Evolutionary conservation across 2,113 vertebrate genomes (phyloP), one percentile per base, ranked within the genome.

Genomic region (Pelusios castaneus): DNA sequence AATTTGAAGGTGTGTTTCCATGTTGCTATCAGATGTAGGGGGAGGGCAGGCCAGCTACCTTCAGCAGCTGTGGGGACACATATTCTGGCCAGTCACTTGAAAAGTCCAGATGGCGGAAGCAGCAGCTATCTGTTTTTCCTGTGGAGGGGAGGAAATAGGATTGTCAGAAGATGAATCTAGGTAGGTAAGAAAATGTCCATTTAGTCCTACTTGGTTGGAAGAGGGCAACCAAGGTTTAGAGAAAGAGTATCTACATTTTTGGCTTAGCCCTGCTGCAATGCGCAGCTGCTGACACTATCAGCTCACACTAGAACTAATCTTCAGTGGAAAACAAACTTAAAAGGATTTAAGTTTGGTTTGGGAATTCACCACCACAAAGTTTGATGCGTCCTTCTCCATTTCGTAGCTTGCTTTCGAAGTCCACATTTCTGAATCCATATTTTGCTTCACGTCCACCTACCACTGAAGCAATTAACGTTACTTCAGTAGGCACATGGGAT

Each of bases 231-330:
- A 52, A 34, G 17, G 16, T 16, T 8, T 19, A 67, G 16, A n/a
- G 16, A 63, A 34, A 31, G 60, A n/a, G 6, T 63, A n/a, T 34
- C 31, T 34, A 31, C 6, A 63, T 63, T 34, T 63, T 31, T 63
- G 58, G 14, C 58, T 63, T 14, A 14, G 31, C 29, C 58, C 31
- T 34, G 31, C 29, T 52, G 51, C 51, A 52, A 52, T 52, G 14
- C 5, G 51, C 51, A 17, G 14, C 51, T 52, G 51, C 51, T 52
- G 51, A 52, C 8, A n/a, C n/a, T 67, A 16, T 67, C 19, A 63
- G 8, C 80, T 0, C 1, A 3, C 54, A 3, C 2, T 12, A 22
- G 8, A 31, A 25, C 8, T 34, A 5, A 1, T 43, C 24, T 89
- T 45, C 54, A 91, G 11, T 5, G 8, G 89, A 77, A 85, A 80